Evolutionary conservation across 2,888 invertebrate genomes (phyloP).

Genomic region (Alentia gelatinosa): DNA sequence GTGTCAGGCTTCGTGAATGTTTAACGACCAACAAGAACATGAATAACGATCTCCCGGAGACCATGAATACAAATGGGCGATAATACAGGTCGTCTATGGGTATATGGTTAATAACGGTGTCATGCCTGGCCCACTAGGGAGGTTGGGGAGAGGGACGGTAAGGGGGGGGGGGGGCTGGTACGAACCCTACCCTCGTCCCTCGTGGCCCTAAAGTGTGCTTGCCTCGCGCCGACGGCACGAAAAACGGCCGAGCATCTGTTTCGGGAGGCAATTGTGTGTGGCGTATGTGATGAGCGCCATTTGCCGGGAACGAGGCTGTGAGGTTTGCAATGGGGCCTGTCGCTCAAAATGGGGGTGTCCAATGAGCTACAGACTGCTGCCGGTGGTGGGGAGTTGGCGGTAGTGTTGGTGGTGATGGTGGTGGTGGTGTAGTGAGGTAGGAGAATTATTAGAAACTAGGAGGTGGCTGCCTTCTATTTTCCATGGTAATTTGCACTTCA

Average conservation of each 20-base stretch:
- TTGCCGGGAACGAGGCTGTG: neutral
- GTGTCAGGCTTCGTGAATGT: neutral
- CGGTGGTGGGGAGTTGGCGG: neutral
- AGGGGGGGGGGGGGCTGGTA: neutral
- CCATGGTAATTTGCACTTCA: no score
- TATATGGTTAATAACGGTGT: neutral
- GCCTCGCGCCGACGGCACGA: neutral
- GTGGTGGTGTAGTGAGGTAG: neutral
- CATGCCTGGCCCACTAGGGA: neutral
- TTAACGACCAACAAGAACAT: neutral
- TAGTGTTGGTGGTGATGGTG: neutral
- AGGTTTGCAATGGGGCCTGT: neutral
- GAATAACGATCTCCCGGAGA: neutral
- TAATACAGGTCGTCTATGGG: neutral
- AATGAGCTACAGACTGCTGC: no score
- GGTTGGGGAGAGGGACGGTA: neutral
- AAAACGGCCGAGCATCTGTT: neutral
- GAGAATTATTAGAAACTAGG: no score
- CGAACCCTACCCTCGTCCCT: neutral
- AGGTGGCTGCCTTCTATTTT: no score
- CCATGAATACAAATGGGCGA: neutral
- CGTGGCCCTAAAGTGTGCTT: neutral
- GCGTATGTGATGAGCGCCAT: neutral
- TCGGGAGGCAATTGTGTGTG: slow-evolving; percentile 29
- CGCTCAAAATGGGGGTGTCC: neutral